phyloP scores from a whole-genome alignment of 2,113 vertebrate genomes.

The Eonycteris spelaea region DNA sequence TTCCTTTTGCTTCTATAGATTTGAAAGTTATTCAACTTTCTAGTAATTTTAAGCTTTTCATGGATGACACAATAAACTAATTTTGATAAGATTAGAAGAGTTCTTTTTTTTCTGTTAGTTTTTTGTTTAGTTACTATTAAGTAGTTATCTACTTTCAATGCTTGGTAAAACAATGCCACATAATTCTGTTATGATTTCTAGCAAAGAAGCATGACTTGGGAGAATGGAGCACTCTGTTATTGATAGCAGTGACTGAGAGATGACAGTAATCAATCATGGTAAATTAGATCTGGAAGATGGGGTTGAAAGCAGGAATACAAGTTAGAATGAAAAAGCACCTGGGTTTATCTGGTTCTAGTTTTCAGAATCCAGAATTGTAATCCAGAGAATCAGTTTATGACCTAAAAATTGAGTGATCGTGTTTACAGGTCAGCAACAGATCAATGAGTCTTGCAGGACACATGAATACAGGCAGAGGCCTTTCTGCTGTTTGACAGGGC shows the following conservation, averaged over 20 bases:
- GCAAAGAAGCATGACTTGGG: not conserved
- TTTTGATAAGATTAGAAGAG: not conserved
- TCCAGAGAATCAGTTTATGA: not conserved
- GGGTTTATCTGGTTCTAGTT: not conserved
- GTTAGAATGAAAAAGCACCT: not conserved
- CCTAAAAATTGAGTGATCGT: too few species aligned
- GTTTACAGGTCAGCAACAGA: too few species aligned
- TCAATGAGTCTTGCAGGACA: too few species aligned
- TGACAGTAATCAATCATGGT: rapidly evolving
- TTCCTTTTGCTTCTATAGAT: too few species aligned
- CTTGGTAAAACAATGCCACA: not conserved
- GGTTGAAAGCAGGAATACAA: too few species aligned
- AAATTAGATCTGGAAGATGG: not conserved
- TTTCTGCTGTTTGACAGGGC: too few species aligned
- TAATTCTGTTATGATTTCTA: not conserved
- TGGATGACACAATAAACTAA: not conserved
- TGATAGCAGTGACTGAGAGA: not conserved
- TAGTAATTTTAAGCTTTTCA: not conserved
- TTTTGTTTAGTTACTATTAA: not conserved
- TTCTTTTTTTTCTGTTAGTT: not conserved
- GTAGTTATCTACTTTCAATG: not conserved
- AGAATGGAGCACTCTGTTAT: not conserved
- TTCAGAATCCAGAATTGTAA: not conserved
- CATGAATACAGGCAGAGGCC: too few species aligned
- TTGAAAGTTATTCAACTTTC: not conserved